Base-by-base conservation (phyloP, 2,888 invertebrate genomes). In the Schrankia costaestrigalis region DNA sequence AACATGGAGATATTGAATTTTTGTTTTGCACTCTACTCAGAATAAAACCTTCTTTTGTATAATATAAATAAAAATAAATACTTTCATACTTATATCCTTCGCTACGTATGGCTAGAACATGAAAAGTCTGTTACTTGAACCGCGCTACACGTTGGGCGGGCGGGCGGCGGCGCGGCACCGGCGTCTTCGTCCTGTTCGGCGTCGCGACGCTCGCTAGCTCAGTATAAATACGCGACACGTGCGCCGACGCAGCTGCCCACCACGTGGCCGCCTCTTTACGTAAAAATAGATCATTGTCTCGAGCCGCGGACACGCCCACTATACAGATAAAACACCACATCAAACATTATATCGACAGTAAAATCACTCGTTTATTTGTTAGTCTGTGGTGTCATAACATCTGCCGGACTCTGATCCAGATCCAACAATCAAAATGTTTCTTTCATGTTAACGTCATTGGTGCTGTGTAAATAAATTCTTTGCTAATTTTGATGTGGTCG, bases 201-300 rank as follows among this genome's bases (percentile, higher is more conserved):
- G 45, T 38, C 40, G 52, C 43, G 31, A 12, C 28, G 28, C 23
- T 13, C 55, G 51, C n/a, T n/a, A n/a, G 56, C 65, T 55, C 65
- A 68, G 75, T 83, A 83, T 82, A 82, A 84, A 86, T 85, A 85
- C 78, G 55, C 56, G 67, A 77, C 86, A 84, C 86, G 86, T 84
- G 86, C 81, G 82, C 71, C 27, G 33, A 60, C 84, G 78, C 86
- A 87, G 86, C 87, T 85, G 87, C 75, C 75, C 54, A 70, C 77
- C 87, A 87, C 86, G 87, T 87, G 86, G 78, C 77, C 70, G 72
- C 63, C 77, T 77, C 80, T 78, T 78, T 77, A 78, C 80, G 74
- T 76, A 74, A 83, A 86, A 84, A 86, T 86, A 87, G 86, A 85
- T 75, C 79, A 86, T 86, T 86, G 85, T 85, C 86, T 81, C 62